Conservation (phyloP, 2,888 invertebrate species). For the Hipparchia sbordonii region DNA sequence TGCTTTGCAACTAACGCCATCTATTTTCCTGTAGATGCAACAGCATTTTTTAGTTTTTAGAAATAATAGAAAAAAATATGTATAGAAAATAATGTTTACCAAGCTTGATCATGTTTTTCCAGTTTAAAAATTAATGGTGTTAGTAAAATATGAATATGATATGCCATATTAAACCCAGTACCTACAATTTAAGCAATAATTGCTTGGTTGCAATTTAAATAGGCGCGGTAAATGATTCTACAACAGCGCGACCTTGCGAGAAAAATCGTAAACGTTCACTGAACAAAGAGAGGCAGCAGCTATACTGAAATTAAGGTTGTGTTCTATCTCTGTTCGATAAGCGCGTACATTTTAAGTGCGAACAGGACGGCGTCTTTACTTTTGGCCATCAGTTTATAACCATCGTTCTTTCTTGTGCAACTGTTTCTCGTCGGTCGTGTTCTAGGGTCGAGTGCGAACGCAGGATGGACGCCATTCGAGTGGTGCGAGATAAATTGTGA, state of each 20-base stretch:
- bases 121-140: neutral
- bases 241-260: slow-evolving; percentile 61
- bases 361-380: slow-evolving; percentile 67
- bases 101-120: neutral
- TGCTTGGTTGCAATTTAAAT: slow-evolving; percentile 37
- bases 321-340: slow-evolving; percentile 69
- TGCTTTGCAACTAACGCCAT: slow-evolving; percentile 26
- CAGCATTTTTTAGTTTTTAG: neutral
- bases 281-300: slow-evolving; percentile 81
- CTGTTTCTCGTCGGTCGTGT: slow-evolving; percentile 81
- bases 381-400: slow-evolving; percentile 76
- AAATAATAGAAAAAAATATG: neutral
- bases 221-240: slow-evolving; percentile 43
- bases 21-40: slow-evolving; percentile 16
- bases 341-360: slow-evolving; percentile 48
- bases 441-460: slow-evolving; percentile 78
- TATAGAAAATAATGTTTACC: no score
- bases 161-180: neutral
- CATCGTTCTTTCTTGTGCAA: slow-evolving; percentile 83
- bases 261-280: slow-evolving; percentile 50
- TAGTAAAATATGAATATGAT: neutral
- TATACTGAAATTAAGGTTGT: slow-evolving; percentile 77
- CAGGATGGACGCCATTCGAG: slow-evolving; percentile 83
- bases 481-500: slow-evolving; percentile 70
- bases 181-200: neutral